These are phyloP conservation scores for Neodontobutis hainanensis DNA, from an alignment of 2,113 vertebrate species.

Conservation along the genomic window DNA sequence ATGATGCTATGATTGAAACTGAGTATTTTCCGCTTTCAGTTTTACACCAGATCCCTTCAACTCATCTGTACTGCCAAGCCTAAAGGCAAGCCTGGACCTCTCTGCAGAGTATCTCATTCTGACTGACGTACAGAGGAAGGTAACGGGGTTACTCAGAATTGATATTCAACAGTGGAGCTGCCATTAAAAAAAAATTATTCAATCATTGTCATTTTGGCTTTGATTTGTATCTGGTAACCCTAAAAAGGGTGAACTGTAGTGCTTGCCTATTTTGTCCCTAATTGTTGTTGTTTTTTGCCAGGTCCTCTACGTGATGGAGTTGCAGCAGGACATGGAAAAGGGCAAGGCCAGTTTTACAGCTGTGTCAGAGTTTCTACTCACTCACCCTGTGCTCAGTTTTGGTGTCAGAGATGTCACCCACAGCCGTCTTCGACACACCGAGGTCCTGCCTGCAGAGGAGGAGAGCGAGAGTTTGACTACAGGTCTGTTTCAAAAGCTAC, in stretches of 20 bases:
- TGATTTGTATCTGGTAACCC: no score
- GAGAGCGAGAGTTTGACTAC: conserved; percentile 87
- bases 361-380: conserved; percentile 95
- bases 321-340: conserved; percentile 92
- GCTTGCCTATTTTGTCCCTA: not conserved
- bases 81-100: conserved; percentile 95
- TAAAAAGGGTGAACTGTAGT: not conserved
- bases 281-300: conserved; percentile 51
- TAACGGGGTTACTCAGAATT: conserved; percentile 39
- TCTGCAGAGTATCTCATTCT: conserved; percentile 94
- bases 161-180: not conserved
- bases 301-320: conserved; percentile 98
- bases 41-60: conserved; percentile 94
- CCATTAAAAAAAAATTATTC: not conserved
- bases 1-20: no score
- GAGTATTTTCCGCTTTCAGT: conserved; percentile 64
- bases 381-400: conserved; percentile 97
- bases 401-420: conserved; percentile 91
- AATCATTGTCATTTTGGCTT: not conserved
- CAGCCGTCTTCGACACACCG: conserved; percentile 87
- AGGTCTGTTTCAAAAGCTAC: conserved; percentile 71
- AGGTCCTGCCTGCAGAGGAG: conserved; percentile 93
- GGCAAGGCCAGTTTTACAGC: conserved; percentile 94
- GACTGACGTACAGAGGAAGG: conserved; percentile 95
- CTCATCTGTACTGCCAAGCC: conserved; percentile 85